Evolutionary conservation across 1,140 invertebrate species (phyloP).

Genomic region (Galendromus occidentalis): DNA sequence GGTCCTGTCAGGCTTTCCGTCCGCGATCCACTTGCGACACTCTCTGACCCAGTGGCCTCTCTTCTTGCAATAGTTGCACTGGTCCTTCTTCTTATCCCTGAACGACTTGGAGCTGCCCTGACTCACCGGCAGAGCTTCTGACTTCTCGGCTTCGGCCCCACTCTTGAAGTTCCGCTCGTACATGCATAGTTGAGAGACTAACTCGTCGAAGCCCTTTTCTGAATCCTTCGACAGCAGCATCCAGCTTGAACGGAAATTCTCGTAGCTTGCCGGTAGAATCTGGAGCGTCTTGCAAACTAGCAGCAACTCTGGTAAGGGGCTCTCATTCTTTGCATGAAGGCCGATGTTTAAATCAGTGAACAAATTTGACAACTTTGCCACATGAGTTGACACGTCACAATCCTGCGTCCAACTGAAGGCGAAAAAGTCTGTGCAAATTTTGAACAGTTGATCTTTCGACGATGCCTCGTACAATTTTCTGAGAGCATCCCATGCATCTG

Average conservation of each 20-base stretch:
- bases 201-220: constrained; percentile 11
- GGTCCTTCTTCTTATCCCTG: not conserved
- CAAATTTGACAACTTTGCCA: not conserved
- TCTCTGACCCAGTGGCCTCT: constrained; percentile 11
- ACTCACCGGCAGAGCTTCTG: not conserved
- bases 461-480: not conserved
- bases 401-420: not conserved
- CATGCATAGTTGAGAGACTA: constrained; percentile 12
- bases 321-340: constrained; percentile 6
- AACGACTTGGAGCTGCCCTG: not conserved
- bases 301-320: constrained; percentile 1
- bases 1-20: not conserved
- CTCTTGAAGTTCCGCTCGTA: constrained; percentile 8
- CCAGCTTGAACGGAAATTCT: not conserved
- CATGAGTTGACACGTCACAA: constrained; percentile 7
- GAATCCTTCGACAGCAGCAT: constrained; percentile 10
- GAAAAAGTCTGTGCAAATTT: constrained; percentile 11
- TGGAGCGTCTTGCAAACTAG: constrained; percentile 10
- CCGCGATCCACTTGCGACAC: constrained; percentile 10
- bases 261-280: not conserved
- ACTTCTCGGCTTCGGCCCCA: not conserved
- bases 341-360: constrained; percentile 12
- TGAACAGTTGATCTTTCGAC: constrained; percentile 12
- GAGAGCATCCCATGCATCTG: constrained; percentile 9
- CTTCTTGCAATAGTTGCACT: constrained; percentile 12